A percentile compares a stretch with the other conserved stretches of the same genome.
Evolutionary conservation across 92 coral and sea anemone species (phyloP).

Genomic region (Siderastrea siderea): DNA sequence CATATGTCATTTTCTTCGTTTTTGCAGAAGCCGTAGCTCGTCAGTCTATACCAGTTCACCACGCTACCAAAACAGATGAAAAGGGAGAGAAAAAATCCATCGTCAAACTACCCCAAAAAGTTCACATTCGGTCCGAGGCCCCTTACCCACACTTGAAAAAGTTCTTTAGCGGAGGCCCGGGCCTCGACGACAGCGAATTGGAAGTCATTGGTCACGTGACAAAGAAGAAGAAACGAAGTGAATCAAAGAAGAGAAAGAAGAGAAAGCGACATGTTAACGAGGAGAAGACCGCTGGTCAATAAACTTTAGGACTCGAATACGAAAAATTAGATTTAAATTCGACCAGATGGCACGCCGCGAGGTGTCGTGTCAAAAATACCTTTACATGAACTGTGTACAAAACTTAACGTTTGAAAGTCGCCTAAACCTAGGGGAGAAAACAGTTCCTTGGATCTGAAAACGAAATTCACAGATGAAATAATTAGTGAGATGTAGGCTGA

Average conservation of each 20-base stretch:
- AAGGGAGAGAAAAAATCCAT: slow-evolving; percentile 37
- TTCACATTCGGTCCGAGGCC: slow-evolving; percentile 48
- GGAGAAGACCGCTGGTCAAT: not conserved
- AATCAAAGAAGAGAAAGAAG: slow-evolving; percentile 31
- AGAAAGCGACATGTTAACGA: slow-evolving; percentile 52
- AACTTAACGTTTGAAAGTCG: not conserved
- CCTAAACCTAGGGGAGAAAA: not conserved
- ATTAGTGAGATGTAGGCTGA: not conserved
- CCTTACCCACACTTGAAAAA: slow-evolving; percentile 69
- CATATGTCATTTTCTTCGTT: not conserved
- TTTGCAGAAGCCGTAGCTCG: slow-evolving; percentile 43
- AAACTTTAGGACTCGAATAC: not conserved
- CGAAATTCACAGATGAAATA: not conserved
- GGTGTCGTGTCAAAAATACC: not conserved
- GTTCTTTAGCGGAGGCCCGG: slow-evolving; percentile 77
- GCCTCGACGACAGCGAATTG: slow-evolving; percentile 82
- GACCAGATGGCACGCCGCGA: not conserved
- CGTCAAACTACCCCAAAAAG: slow-evolving; percentile 27
- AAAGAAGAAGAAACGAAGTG: slow-evolving; percentile 71
- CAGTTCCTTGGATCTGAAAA: not conserved
- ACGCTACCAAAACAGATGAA: slow-evolving; percentile 3
- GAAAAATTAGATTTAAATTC: not conserved
- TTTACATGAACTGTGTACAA: slow-evolving; percentile 12
- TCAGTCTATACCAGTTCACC: slow-evolving; percentile 26
- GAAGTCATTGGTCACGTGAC: slow-evolving; percentile 88